Percentiles rank a stretch among this genome's conserved stretches.
phyloP scores from a whole-genome alignment of 2,113 vertebrate genomes.

The Campylomormyrus numenius region DNA sequence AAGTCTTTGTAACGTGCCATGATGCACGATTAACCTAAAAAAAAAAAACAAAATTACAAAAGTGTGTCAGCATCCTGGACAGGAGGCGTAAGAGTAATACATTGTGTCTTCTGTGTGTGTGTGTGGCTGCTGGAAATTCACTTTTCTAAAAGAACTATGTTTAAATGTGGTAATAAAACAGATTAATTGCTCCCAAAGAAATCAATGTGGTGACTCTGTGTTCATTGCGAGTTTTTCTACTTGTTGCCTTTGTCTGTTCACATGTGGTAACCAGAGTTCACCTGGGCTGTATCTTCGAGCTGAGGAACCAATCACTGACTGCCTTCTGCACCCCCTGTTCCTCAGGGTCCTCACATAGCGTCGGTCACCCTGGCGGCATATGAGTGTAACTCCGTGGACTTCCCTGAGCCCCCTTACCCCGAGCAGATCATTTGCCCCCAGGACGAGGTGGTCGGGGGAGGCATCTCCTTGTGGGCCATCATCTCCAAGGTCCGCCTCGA shows the following conservation, averaged over 20 bases:
- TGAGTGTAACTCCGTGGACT: slow-evolving; percentile 92
- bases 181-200: background rate
- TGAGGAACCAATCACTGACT: background rate
- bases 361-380: slow-evolving; percentile 96
- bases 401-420: slow-evolving; percentile 94
- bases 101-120: background rate
- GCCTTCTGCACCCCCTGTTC: slow-evolving; percentile 22
- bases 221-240: background rate
- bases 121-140: background rate
- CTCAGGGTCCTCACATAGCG: slow-evolving; percentile 94
- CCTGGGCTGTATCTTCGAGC: background rate
- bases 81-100: background rate
- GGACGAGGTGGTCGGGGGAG: slow-evolving; percentile 55
- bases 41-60: background rate
- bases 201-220: background rate
- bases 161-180: background rate
- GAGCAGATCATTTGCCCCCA: slow-evolving; percentile 89
- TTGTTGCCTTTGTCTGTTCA: background rate
- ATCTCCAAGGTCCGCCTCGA: slow-evolving; percentile 98
- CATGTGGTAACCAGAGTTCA: no score
- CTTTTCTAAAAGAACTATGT: background rate
- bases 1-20: background rate
- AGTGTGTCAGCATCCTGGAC: background rate
- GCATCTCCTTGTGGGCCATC: slow-evolving; percentile 85
- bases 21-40: background rate